Conservation (phyloP, 2,797 vertebrate species). For the Microctenopoma steveboyesi region DNA sequence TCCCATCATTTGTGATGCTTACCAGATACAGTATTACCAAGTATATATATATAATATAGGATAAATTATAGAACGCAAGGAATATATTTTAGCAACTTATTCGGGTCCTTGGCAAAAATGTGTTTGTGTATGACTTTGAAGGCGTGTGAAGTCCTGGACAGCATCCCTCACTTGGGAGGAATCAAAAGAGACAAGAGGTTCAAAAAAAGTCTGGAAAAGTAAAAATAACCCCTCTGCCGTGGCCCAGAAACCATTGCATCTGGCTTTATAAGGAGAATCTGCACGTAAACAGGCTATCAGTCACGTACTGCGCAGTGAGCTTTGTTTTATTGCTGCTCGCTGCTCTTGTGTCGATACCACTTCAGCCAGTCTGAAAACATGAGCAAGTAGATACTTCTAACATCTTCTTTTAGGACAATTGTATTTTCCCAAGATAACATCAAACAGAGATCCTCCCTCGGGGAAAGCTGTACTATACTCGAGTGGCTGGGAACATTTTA, state of each 20-base stretch:
- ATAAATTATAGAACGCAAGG: too few relatives aligned
- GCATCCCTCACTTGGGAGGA: constrained; percentile 17
- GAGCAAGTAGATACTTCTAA: background rate
- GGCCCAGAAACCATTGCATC: constrained; percentile 49
- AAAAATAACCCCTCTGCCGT: constrained; percentile 42
- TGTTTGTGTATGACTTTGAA: background rate
- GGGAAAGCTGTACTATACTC: constrained; percentile 1
- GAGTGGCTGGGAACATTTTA: background rate
- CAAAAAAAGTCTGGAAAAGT: constrained; percentile 48
- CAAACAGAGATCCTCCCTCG: background rate
- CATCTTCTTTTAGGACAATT: constrained; percentile 2
- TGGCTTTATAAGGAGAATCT: constrained; percentile 58
- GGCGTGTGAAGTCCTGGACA: constrained; percentile 31
- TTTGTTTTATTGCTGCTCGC: constrained; percentile 20
- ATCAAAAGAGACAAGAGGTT: constrained; percentile 25
- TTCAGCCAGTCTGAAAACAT: background rate
- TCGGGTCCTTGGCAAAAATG: background rate
- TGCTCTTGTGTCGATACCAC: constrained; percentile 14
- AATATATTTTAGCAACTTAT: background rate
- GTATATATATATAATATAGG: too few relatives aligned
- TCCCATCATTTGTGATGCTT: background rate
- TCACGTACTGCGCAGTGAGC: constrained; percentile 19
- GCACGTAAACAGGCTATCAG: constrained; percentile 56
- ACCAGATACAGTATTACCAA: too few relatives aligned
- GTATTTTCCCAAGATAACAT: constrained; percentile 4